phyloP scores from a whole-genome alignment of 2,797 vertebrate genomes.

The Enteromius radiatus region DNA sequence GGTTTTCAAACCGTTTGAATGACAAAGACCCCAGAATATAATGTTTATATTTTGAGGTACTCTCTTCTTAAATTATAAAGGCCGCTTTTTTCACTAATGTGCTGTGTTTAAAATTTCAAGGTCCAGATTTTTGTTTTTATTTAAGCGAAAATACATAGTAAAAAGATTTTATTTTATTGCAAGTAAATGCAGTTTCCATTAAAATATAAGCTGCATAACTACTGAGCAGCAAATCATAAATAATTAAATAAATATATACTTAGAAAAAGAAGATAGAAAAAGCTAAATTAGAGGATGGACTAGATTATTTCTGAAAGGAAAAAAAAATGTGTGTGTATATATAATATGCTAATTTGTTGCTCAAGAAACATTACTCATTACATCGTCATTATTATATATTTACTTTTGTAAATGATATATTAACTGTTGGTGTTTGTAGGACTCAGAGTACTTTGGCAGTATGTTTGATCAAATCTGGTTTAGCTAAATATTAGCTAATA shows the following conservation, averaged over 20 bases:
- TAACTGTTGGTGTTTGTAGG: not conserved
- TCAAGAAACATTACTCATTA: too few relatives aligned
- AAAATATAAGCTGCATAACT: too few relatives aligned
- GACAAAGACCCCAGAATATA: not conserved
- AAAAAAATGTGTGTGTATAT: accelerated
- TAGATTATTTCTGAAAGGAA: too few relatives aligned
- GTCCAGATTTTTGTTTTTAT: not conserved
- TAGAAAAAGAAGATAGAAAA: constrained; percentile 64
- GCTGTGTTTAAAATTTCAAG: not conserved
- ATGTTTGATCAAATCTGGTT: not conserved
- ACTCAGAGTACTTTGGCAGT: not conserved
- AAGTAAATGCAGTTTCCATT: not conserved
- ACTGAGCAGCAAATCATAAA: too few relatives aligned
- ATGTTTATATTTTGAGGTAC: not conserved
- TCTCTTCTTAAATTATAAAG: not conserved
- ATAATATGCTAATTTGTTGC: too few relatives aligned
- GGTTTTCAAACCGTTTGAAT: not conserved
- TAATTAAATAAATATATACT: constrained; percentile 52
- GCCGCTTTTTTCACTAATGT: not conserved
- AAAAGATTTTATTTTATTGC: not conserved
- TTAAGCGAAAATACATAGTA: not conserved
- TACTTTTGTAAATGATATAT: too few relatives aligned
- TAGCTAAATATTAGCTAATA: not conserved
- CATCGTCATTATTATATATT: too few relatives aligned
- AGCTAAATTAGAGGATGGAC: not conserved